Evolutionary conservation across 2,888 invertebrate genomes (phyloP), one percentile per base, ranked within the genome.

Genomic region (Orchesella flavescens): DNA sequence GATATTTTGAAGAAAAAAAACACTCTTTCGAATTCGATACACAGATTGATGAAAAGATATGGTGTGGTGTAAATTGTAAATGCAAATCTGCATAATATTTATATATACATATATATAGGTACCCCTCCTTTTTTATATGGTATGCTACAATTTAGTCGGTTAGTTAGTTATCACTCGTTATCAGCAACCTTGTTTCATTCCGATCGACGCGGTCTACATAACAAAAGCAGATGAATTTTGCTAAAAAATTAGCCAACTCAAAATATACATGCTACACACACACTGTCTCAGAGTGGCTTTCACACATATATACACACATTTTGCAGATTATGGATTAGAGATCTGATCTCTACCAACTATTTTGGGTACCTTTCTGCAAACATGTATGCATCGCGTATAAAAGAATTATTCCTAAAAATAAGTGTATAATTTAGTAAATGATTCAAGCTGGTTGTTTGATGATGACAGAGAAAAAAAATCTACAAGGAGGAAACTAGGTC

Each of bases 401-500:
- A 34, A n/a, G n/a, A 34, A 34, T 34, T 34, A 34, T 34, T 34
- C 34, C 34, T 34, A 34, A 57, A 53, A 53, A n/a, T n/a, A 53
- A 57, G 57, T 57, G 57, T 57, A 57, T 57, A 57, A 57, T 57
- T 57, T 57, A 57, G n/a, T 57, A 19, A 57, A 57, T 17, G 57
- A 57, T 57, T 57, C 19, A 57, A 19, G 19, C n/a, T 53, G 53
- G 2, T 17, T 17, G 19, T 53, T 21, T 65, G 79, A 73, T 79
- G 80, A 80, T 65, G 80, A 80, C 80, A 80, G 79, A 73, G 13
- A 21, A 75, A 74, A 61, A 71, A 71, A 63, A 46, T 77, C 43
- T 46, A 44, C 73, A 79, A 80, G 79, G 72, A 73, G 66, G 71
- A 80, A 80, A 73, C 80, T 80, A 66, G 80, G 80, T 80, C 80